Conservation (phyloP, 2,888 invertebrate species). For the Euclidia mi region DNA sequence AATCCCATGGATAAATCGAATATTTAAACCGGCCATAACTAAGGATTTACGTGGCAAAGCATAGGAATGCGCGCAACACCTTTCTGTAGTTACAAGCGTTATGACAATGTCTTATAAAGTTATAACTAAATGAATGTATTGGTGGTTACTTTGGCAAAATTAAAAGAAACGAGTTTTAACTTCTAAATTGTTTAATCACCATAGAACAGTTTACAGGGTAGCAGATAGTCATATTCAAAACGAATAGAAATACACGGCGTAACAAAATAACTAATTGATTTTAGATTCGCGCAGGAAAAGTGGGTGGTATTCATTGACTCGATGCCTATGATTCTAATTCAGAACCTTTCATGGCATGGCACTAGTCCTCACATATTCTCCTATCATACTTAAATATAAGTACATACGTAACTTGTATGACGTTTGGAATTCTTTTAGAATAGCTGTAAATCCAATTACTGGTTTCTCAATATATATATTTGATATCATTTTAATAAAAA, state of each 20-base stretch:
- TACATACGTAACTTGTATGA: slow-evolving; percentile 63
- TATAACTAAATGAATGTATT: too few species aligned
- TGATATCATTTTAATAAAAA: slow-evolving; percentile 41
- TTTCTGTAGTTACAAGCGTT: too few species aligned
- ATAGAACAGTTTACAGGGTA: slow-evolving; percentile 85
- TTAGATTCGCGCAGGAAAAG: slow-evolving; percentile 85
- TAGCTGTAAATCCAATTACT: slow-evolving; percentile 60
- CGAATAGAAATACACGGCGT: slow-evolving; percentile 75
- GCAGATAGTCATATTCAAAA: slow-evolving; percentile 75
- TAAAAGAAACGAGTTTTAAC: slow-evolving; percentile 57
- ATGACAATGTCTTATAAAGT: too few species aligned
- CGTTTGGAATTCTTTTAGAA: slow-evolving; percentile 65
- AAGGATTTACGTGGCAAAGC: too few species aligned
- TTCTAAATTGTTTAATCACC: slow-evolving; percentile 85
- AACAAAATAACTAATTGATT: slow-evolving; percentile 82
- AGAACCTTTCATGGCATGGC: slow-evolving; percentile 90
- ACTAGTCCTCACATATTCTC: slow-evolving; percentile 89
- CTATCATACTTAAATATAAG: slow-evolving; percentile 87
- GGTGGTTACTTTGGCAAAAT: slow-evolving; percentile 8
- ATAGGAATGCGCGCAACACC: too few species aligned
- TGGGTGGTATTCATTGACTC: slow-evolving; percentile 89
- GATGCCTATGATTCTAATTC: slow-evolving; percentile 88
- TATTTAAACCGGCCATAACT: too few species aligned
- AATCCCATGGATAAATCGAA: too few species aligned
- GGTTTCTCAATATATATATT: slow-evolving; percentile 57